A percentile compares a stretch with the other conserved stretches of the same genome.
Conservation (phyloP, 1,140 invertebrate species). For the Aphis gossypii region DNA sequence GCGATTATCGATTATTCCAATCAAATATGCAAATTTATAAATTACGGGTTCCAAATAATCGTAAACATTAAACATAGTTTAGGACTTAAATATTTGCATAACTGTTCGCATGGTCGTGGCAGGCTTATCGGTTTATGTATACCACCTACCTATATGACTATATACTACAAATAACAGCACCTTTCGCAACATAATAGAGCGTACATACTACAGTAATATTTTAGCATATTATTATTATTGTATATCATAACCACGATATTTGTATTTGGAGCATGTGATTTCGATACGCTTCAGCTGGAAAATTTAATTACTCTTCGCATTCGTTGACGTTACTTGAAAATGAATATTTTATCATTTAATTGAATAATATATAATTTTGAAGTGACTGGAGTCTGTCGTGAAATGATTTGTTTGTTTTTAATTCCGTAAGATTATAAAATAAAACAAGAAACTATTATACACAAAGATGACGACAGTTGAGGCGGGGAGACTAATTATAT, state of each 20-base stretch:
- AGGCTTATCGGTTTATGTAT: constrained; percentile 13
- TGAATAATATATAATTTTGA: not conserved
- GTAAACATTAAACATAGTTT: constrained; percentile 27
- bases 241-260: not conserved
- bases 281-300: not conserved
- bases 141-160: not conserved
- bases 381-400: not conserved
- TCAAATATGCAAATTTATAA: constrained; percentile 41
- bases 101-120: not conserved
- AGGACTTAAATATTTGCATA: constrained; percentile 41
- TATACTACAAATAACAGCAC: not conserved
- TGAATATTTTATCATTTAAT: constrained; percentile 5
- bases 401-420: constrained; percentile 32
- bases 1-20: constrained; percentile 36
- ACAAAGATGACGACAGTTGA: not conserved
- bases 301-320: not conserved
- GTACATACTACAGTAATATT: constrained; percentile 10
- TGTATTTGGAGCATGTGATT: not conserved
- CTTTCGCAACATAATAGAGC: not conserved
- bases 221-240: constrained; percentile 28
- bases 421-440: not conserved
- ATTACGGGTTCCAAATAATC: constrained; percentile 22
- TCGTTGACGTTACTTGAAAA: not conserved
- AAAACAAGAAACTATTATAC: not conserved
- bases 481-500: constrained; percentile 18